Evolutionary conservation across 2,797 vertebrate species (phyloP).

Genomic region (Crypturellus tataupa): DNA sequence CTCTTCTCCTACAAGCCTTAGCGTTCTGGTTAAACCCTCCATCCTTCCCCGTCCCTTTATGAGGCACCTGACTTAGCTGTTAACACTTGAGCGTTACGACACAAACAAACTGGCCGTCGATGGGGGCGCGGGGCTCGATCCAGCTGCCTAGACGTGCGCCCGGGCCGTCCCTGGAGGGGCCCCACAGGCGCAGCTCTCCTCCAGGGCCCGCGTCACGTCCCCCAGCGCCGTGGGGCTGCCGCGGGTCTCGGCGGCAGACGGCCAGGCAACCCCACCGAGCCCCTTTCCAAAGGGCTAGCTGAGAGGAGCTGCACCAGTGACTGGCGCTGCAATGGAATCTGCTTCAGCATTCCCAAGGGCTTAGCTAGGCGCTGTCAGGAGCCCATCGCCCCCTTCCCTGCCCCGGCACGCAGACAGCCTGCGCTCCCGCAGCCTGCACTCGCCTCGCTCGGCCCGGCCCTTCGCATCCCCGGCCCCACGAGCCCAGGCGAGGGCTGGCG

Average conservation of each 20-base stretch:
- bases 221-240: background rate
- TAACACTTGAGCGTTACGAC: background rate
- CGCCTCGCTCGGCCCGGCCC: background rate
- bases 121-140: conserved; percentile 2
- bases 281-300: conserved; percentile 62
- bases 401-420: background rate
- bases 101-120: background rate
- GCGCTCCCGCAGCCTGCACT: background rate
- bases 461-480: background rate
- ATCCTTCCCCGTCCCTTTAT: background rate
- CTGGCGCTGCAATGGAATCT: background rate
- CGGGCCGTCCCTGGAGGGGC: background rate
- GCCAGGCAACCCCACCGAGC: conserved; percentile 43
- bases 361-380: conserved; percentile 5
- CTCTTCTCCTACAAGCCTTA: background rate
- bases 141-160: background rate
- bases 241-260: background rate
- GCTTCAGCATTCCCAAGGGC: conserved; percentile 48
- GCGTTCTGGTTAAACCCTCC: conserved; percentile 7
- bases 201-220: background rate
- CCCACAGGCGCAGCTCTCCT: background rate
- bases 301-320: conserved; percentile 7
- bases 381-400: background rate
- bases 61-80: background rate
- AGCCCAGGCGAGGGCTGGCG: background rate